Evolutionary conservation across 1,140 invertebrate species (phyloP).

Genomic region (Conus betulinus): DNA sequence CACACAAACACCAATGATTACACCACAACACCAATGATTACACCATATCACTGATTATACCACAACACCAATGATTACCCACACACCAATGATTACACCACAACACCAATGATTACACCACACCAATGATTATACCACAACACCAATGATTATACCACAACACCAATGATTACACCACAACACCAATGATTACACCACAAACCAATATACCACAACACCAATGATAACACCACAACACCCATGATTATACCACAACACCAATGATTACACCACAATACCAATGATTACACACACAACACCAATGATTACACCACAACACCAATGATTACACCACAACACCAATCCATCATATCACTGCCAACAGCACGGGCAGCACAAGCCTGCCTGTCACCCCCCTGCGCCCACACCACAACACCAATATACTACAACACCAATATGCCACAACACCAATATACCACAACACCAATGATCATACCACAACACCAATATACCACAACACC

Average conservation of each 20-base stretch:
- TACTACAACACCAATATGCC: no score
- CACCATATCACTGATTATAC: not conserved
- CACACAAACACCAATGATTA: not conserved
- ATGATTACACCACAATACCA: not conserved
- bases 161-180: no score
- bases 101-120: not conserved
- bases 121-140: not conserved
- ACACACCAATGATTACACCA: not conserved
- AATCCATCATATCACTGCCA: slow-evolving; percentile 89
- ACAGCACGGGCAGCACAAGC: slow-evolving; percentile 90
- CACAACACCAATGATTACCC: not conserved
- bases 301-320: not conserved
- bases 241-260: not conserved
- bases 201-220: no score
- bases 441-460: no score
- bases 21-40: no score
- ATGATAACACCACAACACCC: not conserved
- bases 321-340: no score
- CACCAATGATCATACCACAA: not conserved
- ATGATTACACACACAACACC: no score
- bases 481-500: no score
- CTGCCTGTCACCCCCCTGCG: no score
- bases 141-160: not conserved
- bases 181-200: no score
- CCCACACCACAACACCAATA: not conserved